These are phyloP conservation scores for Odontesthes bonariensis DNA, from an alignment of 2,113 vertebrate genomes.

Conservation along the genomic window DNA sequence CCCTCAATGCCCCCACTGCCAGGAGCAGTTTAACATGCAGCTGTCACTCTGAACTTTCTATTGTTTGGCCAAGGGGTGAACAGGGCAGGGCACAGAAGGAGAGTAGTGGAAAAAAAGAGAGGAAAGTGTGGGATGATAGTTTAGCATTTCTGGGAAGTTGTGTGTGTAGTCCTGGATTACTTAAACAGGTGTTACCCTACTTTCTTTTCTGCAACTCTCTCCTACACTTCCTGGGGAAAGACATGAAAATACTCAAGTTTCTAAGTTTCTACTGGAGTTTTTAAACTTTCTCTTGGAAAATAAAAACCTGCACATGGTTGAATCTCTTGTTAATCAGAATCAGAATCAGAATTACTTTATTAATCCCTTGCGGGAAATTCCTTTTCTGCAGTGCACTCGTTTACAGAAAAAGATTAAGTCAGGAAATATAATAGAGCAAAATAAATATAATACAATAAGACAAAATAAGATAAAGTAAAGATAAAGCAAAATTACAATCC, in stretches of 20 bases:
- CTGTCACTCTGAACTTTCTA: slow-evolving; percentile 63
- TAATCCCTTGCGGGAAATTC: no score
- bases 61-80: slow-evolving; percentile 47
- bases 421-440: no score
- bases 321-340: neutral
- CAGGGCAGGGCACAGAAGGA: slow-evolving; percentile 12
- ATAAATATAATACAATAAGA: no score
- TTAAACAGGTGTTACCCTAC: slow-evolving; percentile 64
- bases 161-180: slow-evolving; percentile 54
- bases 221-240: slow-evolving; percentile 57
- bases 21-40: slow-evolving; percentile 71
- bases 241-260: neutral
- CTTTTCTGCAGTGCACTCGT: no score
- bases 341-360: no score
- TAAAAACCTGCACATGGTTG: neutral
- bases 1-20: slow-evolving; percentile 42
- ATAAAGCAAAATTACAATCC: no score
- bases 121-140: slow-evolving; percentile 53
- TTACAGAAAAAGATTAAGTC: no score
- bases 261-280: neutral
- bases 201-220: slow-evolving; percentile 59
- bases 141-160: slow-evolving; percentile 57
- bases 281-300: no score
- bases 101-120: slow-evolving; percentile 2
- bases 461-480: no score